Percentiles rank a stretch among this genome's conserved stretches.
These are phyloP conservation scores for Drosophila mercatorum DNA, from an alignment of 2,888 invertebrate genomes.

Conservation along the genomic window DNA sequence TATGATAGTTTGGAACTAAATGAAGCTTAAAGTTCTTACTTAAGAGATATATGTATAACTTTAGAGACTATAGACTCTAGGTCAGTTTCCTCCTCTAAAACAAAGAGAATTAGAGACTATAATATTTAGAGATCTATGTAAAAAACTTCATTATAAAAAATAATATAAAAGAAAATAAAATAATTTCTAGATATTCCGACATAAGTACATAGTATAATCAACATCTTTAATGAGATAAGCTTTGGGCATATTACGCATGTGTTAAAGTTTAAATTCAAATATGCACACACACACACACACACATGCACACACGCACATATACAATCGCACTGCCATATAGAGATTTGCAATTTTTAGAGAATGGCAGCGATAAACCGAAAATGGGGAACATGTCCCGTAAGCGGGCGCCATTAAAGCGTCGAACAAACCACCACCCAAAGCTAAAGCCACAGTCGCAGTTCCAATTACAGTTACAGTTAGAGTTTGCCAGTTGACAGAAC, in stretches of 20 bases:
- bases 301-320: background rate
- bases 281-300: background rate
- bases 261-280: background rate
- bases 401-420: slow-evolving; percentile 63
- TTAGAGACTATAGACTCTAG: too few species aligned
- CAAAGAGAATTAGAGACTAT: too few species aligned
- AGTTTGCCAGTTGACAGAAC: slow-evolving; percentile 56
- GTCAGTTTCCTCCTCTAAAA: too few species aligned
- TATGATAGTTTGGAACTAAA: background rate
- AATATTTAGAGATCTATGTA: too few species aligned
- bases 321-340: background rate
- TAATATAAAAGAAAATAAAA: background rate
- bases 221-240: background rate
- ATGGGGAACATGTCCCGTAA: slow-evolving; percentile 34
- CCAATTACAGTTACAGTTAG: slow-evolving; percentile 71
- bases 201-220: background rate
- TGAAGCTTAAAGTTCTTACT: background rate
- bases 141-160: too few species aligned
- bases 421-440: slow-evolving; percentile 48
- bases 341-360: slow-evolving; percentile 24
- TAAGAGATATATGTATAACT: background rate
- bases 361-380: slow-evolving; percentile 18
- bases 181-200: background rate
- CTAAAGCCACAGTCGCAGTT: slow-evolving; percentile 70
- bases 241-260: background rate